Evolutionary conservation across 30 jellyfish, hydroid and myxozoan genomes (phyloP).

Genomic region (Hydractinia symbiolongicarpus): DNA sequence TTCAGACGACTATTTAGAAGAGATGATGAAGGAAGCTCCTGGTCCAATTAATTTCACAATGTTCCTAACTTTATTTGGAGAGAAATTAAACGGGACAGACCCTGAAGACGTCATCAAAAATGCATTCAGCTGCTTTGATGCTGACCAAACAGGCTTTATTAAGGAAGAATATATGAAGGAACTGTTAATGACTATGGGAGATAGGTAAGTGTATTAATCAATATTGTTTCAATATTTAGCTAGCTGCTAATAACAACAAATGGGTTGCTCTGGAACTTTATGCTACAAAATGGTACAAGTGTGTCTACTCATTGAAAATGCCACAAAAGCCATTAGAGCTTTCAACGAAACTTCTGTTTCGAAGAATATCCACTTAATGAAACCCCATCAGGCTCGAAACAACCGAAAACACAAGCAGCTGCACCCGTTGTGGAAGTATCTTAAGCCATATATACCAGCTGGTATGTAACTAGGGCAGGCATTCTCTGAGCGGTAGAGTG

Average conservation of each 20-base stretch:
- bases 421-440: too few species aligned
- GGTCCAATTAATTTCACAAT: conserved; percentile 98
- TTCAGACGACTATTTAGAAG: conserved; percentile 82
- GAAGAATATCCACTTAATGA: too few species aligned
- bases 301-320: too few species aligned
- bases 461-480: too few species aligned
- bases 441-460: too few species aligned
- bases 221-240: neutral
- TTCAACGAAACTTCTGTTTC: too few species aligned
- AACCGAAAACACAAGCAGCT: too few species aligned
- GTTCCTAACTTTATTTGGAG: conserved; percentile 98
- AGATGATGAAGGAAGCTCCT: conserved; percentile 98
- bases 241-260: neutral
- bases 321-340: too few species aligned
- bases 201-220: conserved; percentile 58
- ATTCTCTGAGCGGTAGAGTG: too few species aligned
- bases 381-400: too few species aligned
- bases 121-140: conserved; percentile 98
- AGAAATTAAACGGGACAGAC: conserved; percentile 95
- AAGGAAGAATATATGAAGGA: conserved; percentile 74
- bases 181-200: conserved; percentile 97
- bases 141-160: conserved; percentile 82
- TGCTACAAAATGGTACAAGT: too few species aligned
- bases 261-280: neutral
- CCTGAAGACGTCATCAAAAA: conserved; percentile 98